A percentile compares a stretch with the other conserved stretches of the same genome.
phyloP scores from a whole-genome alignment of 2,113 vertebrate genomes.

The Nettapus auritus region DNA sequence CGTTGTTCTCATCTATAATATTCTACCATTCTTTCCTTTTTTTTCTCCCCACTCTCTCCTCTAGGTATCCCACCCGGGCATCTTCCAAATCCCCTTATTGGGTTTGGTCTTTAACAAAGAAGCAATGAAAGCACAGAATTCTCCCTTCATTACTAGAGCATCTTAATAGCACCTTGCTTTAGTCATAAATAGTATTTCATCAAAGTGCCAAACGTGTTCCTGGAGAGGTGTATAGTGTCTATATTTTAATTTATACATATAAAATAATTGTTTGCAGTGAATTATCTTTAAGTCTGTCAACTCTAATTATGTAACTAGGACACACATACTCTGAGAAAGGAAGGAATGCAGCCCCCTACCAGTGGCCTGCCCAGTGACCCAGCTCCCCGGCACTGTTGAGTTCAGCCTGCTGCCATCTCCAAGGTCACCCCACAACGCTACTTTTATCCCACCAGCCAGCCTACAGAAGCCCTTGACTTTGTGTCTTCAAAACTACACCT shows the following conservation, averaged over 20 bases:
- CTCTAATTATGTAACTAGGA: not conserved
- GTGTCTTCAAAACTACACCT: not conserved
- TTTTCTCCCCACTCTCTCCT: not conserved
- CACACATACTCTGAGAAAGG: not conserved
- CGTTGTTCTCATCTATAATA: not conserved
- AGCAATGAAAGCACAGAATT: not conserved
- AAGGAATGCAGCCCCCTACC: not conserved
- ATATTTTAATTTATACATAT: not conserved
- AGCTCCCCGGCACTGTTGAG: not conserved
- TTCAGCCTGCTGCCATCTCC: not conserved
- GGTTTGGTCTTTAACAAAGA: constrained; percentile 25
- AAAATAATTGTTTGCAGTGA: not conserved
- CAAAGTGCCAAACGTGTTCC: not conserved
- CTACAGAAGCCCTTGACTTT: not conserved
- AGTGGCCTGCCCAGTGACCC: not conserved
- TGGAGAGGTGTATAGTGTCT: not conserved
- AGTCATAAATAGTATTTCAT: not conserved
- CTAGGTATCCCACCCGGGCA: constrained; percentile 1
- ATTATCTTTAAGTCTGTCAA: not conserved
- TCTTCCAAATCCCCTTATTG: constrained; percentile 36
- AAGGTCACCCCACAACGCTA: not conserved
- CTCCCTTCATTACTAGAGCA: not conserved
- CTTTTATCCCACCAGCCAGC: not conserved
- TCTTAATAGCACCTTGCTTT: not conserved
- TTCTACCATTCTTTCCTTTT: not conserved